phyloP scores from a whole-genome alignment of 2,888 invertebrate genomes.

The Spilosoma lubricipeda region DNA sequence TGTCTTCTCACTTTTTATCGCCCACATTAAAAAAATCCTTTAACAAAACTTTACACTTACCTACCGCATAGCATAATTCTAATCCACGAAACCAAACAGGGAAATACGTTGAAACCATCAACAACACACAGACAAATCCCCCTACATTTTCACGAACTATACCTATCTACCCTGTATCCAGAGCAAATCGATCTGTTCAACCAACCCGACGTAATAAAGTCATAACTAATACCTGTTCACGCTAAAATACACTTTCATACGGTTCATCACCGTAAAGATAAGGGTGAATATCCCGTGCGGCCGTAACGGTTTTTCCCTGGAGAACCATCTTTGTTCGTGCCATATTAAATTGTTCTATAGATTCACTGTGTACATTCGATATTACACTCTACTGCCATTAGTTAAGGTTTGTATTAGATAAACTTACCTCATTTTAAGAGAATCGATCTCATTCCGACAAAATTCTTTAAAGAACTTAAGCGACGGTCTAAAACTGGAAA shows the following conservation, averaged over 20 bases:
- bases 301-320: conserved; percentile 77
- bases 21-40: background rate
- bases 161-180: conserved; percentile 65
- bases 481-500: conserved; percentile 35
- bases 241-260: conserved; percentile 52
- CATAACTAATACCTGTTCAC: conserved; percentile 51
- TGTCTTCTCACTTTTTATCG: too few species aligned
- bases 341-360: conserved; percentile 82
- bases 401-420: conserved; percentile 48
- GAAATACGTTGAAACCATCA: conserved; percentile 26
- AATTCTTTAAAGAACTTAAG: conserved; percentile 58
- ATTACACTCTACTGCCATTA: conserved; percentile 30
- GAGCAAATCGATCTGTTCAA: conserved; percentile 80
- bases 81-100: background rate
- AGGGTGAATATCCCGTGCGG: conserved; percentile 57
- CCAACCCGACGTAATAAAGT: conserved; percentile 56
- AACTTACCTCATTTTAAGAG: conserved; percentile 67
- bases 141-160: conserved; percentile 57
- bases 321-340: conserved; percentile 84
- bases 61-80: conserved; percentile 5
- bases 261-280: conserved; percentile 20
- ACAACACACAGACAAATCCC: conserved; percentile 33
- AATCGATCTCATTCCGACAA: conserved; percentile 79
- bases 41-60: background rate
- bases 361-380: conserved; percentile 50